Percentiles rank a stretch among this genome's conserved stretches.
phyloP scores from a whole-genome alignment of 1,140 invertebrate species.

The Leptopilina clavipes region DNA sequence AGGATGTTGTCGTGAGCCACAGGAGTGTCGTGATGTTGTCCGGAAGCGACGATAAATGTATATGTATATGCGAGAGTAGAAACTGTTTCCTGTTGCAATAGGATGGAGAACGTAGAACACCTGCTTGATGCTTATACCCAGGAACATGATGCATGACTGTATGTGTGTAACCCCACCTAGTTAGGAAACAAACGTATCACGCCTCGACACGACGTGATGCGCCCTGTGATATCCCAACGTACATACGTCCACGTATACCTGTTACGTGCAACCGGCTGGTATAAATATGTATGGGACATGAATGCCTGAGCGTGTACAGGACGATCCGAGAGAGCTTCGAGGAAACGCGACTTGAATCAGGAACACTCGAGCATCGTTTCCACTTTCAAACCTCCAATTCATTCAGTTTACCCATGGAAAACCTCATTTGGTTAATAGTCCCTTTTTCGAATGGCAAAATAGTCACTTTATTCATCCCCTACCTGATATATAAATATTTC shows the following conservation, averaged over 20 bases:
- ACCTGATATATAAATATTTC: no score
- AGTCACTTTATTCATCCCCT: no score
- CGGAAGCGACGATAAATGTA: slow-evolving; percentile 32
- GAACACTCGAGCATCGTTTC: slow-evolving; percentile 18
- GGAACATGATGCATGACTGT: slow-evolving; percentile 39
- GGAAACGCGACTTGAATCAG: slow-evolving; percentile 16
- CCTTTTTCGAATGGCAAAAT: not conserved
- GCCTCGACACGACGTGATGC: slow-evolving; percentile 50
- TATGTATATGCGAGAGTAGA: not conserved
- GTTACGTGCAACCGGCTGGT: slow-evolving; percentile 52
- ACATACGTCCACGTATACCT: slow-evolving; percentile 45
- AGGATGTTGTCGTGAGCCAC: slow-evolving; percentile 11
- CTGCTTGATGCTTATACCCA: slow-evolving; percentile 20
- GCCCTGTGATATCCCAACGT: slow-evolving; percentile 48
- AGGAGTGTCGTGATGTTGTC: slow-evolving; percentile 33
- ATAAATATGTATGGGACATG: slow-evolving; percentile 74
- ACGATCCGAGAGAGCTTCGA: slow-evolving; percentile 40
- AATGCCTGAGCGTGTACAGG: slow-evolving; percentile 65
- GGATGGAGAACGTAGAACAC: not conserved
- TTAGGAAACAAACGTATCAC: slow-evolving; percentile 63
- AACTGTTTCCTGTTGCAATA: not conserved
- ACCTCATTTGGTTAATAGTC: slow-evolving; percentile 15
- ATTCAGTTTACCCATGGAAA: slow-evolving; percentile 7
- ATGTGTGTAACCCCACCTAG: slow-evolving; percentile 49
- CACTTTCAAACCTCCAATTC: slow-evolving; percentile 15